Evolutionary conservation across 2,888 invertebrate species (phyloP).

Genomic region (Julus scanicus): DNA sequence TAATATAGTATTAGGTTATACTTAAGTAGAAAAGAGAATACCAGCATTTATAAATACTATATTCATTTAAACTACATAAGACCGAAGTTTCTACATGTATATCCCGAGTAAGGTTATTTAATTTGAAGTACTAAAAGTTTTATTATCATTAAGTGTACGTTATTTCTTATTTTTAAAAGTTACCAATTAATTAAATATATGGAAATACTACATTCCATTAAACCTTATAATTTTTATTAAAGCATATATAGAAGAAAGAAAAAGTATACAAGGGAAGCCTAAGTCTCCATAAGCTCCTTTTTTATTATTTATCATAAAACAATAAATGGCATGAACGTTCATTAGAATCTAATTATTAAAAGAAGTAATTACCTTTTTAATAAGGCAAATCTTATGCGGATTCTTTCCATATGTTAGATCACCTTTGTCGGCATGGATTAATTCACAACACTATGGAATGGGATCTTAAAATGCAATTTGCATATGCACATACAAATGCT

Average conservation of each 20-base stretch:
- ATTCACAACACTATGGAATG: conserved; percentile 26
- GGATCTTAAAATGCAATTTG: conserved; percentile 36
- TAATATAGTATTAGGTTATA: no score
- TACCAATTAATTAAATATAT: conserved; percentile 10
- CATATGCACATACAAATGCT: conserved; percentile 17
- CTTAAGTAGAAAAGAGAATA: no score
- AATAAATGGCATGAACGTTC: conserved; percentile 31
- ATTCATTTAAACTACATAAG: no score
- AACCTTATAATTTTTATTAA: neutral
- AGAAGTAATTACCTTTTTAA: conserved; percentile 45
- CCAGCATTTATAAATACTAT: no score
- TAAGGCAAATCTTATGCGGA: conserved; percentile 43
- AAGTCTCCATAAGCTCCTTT: neutral
- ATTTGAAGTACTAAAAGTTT: no score
- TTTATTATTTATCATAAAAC: conserved; percentile 31
- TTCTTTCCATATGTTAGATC: conserved; percentile 45
- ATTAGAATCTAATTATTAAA: conserved; percentile 42
- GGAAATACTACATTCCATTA: neutral
- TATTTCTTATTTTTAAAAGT: neutral
- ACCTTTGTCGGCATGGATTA: conserved; percentile 41
- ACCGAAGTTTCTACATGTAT: no score
- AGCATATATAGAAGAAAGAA: neutral
- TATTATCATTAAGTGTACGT: neutral
- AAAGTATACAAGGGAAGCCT: neutral
- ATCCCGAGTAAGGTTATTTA: no score